Evolutionary conservation across 1,140 invertebrate genomes (phyloP).

Genomic region (Apis cerana): DNA sequence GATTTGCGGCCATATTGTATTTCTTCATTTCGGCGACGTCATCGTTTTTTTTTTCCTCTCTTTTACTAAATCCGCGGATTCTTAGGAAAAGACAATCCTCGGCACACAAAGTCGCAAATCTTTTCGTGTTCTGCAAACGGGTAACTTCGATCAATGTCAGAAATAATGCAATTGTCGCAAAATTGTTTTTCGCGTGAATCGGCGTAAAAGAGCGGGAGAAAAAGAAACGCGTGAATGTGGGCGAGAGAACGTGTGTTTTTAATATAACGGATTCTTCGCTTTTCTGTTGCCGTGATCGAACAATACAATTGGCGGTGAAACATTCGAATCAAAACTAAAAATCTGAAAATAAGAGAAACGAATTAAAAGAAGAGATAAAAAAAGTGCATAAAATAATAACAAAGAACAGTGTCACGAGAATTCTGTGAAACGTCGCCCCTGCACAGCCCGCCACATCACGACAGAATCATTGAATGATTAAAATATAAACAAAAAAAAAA

Average conservation of each 20-base stretch:
- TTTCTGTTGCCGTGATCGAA: slow-evolving; percentile 39
- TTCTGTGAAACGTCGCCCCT: slow-evolving; percentile 56
- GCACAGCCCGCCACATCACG: slow-evolving; percentile 69
- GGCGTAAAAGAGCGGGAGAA: slow-evolving; percentile 38
- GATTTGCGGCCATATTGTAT: slow-evolving; percentile 32
- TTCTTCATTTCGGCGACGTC: not conserved
- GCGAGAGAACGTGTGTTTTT: slow-evolving; percentile 38
- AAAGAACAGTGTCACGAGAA: slow-evolving; percentile 35
- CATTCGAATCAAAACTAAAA: slow-evolving; percentile 1
- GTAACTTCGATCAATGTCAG: not conserved
- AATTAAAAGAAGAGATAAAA: not conserved
- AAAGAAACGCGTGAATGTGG: slow-evolving; percentile 44
- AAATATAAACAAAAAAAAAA: slow-evolving; percentile 61
- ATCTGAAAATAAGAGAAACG: not conserved
- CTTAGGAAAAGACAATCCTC: slow-evolving; percentile 17
- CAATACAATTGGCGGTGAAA: slow-evolving; percentile 17
- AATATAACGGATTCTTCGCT: slow-evolving; percentile 35
- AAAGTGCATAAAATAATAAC: not conserved
- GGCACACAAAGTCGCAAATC: slow-evolving; percentile 35
- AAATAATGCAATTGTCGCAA: slow-evolving; percentile 3
- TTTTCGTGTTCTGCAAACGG: slow-evolving; percentile 37
- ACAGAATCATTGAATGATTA: slow-evolving; percentile 73
- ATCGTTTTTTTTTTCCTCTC: not conserved
- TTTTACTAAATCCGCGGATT: not conserved
- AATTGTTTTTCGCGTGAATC: slow-evolving; percentile 43